Evolutionary conservation across 1,140 invertebrate genomes (phyloP).

Genomic region (Ceratina japonica): DNA sequence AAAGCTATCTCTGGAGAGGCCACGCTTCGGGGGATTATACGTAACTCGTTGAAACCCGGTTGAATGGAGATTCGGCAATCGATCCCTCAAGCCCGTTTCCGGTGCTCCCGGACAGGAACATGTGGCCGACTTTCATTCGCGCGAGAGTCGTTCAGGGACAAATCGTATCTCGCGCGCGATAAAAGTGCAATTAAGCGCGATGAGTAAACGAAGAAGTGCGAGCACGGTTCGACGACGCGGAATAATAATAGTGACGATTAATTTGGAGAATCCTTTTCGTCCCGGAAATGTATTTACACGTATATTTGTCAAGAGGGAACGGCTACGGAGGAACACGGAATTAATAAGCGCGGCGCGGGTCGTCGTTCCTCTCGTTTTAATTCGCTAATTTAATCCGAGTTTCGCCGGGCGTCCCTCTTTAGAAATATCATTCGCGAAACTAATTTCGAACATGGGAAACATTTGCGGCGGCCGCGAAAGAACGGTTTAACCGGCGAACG

Average conservation of each 20-base stretch:
- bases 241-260: no score
- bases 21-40: conserved; percentile 27
- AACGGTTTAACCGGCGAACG: not conserved
- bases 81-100: conserved; percentile 2
- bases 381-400: no score
- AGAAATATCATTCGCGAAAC: not conserved
- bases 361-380: not conserved
- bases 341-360: no score
- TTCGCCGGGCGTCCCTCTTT: not conserved
- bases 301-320: no score
- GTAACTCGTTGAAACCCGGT: conserved; percentile 14
- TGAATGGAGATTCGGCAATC: conserved; percentile 34
- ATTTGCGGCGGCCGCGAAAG: not conserved
- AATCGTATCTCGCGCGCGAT: no score
- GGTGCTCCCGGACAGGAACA: not conserved
- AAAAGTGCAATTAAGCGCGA: no score
- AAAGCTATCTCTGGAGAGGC: conserved; percentile 23
- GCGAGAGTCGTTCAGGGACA: no score
- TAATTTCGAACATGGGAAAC: not conserved
- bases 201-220: no score
- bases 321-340: no score
- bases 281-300: no score
- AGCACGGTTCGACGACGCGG: no score
- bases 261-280: no score
- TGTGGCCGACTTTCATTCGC: not conserved